A percentile compares a stretch with the other conserved stretches of the same genome.
These are phyloP conservation scores for Brachyistius frenatus DNA, from an alignment of 2,113 vertebrate genomes.

Conservation along the genomic window DNA sequence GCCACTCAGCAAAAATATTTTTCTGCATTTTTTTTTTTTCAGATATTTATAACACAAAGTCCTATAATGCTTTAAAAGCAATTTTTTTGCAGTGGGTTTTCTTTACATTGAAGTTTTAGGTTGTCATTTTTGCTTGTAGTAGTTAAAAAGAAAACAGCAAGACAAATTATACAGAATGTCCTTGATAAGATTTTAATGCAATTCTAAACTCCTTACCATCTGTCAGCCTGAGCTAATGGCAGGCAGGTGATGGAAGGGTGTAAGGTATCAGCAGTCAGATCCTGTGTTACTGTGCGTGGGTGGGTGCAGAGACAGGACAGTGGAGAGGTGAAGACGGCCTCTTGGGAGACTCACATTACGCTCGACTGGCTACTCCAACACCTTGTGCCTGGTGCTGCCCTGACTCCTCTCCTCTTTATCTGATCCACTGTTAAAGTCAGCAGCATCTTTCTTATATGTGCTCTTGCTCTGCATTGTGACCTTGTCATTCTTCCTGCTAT, in stretches of 20 bases:
- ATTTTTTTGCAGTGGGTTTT: no score
- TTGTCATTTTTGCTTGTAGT: neutral
- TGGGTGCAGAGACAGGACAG: constrained; percentile 33
- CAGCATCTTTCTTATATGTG: constrained; percentile 18
- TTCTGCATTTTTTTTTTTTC: no score
- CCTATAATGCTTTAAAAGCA: no score
- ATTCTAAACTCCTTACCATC: constrained; percentile 30
- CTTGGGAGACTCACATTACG: constrained; percentile 63
- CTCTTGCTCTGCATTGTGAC: constrained; percentile 14
- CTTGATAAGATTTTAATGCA: constrained; percentile 42
- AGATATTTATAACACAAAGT: no score
- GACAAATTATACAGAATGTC: neutral
- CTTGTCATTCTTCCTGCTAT: constrained; percentile 22
- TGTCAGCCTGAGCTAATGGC: constrained; percentile 38
- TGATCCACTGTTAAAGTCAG: constrained; percentile 22
- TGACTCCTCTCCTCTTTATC: constrained; percentile 32
- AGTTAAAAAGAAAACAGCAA: neutral
- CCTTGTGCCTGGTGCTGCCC: constrained; percentile 31
- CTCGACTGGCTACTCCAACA: constrained; percentile 22
- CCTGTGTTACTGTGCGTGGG: constrained; percentile 11
- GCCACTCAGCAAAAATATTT: no score
- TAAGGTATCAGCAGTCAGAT: constrained; percentile 48
- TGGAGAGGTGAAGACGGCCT: constrained; percentile 55
- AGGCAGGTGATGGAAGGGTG: constrained; percentile 36
- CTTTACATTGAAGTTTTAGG: neutral